Conservation (phyloP, 2,797 vertebrate species). For the Eremophila alpestris region DNA sequence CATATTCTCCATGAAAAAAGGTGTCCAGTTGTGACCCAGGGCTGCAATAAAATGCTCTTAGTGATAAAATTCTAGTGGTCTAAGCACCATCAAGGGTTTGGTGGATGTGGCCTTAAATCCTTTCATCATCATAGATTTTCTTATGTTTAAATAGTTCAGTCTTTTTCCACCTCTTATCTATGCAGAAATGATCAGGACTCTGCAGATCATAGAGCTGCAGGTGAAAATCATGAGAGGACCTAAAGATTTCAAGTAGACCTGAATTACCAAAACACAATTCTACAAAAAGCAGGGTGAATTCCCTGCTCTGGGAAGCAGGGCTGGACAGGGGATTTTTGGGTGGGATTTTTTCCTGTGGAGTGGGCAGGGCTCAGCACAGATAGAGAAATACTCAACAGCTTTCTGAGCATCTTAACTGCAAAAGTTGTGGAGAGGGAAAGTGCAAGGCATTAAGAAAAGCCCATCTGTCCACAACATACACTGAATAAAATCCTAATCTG, state of each 20-base stretch:
- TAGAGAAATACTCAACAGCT: background rate
- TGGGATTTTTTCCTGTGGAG: background rate
- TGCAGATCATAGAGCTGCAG: background rate
- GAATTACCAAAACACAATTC: background rate
- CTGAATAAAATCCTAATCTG: background rate
- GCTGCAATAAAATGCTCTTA: background rate
- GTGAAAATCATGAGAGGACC: background rate
- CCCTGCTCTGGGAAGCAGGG: background rate
- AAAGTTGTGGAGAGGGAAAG: background rate
- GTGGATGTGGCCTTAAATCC: background rate
- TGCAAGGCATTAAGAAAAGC: background rate
- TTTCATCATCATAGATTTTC: background rate
- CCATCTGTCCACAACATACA: background rate
- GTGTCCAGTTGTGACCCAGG: background rate
- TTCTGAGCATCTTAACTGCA: background rate
- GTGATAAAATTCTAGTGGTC: background rate
- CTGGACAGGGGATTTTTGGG: background rate
- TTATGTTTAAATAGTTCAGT: background rate
- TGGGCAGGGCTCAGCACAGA: background rate
- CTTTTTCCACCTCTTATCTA: background rate
- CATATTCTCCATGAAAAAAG: accelerated
- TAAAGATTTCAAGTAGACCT: background rate
- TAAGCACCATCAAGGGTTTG: background rate
- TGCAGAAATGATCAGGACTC: background rate
- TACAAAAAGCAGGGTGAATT: background rate